Evolutionary conservation across 2,113 vertebrate genomes (phyloP), one percentile per base, ranked within the genome.

Genomic region (Plotosus lineatus): DNA sequence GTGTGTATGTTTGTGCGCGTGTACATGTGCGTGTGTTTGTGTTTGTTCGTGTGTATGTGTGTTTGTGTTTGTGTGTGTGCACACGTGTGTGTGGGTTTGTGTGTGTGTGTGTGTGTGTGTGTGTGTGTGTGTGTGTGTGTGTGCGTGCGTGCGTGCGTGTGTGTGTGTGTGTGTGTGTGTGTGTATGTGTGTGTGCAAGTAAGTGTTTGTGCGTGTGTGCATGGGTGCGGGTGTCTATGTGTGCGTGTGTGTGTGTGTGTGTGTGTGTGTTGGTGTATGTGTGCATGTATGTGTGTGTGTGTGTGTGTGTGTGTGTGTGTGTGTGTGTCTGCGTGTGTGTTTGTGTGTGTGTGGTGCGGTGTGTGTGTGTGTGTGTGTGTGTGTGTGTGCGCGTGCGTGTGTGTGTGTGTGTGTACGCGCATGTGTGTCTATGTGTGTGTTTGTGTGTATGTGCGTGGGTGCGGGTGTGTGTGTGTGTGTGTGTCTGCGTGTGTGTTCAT

Each of bases 41-140:
- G 71, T 56, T 28, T 75, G 72, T 40, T 50, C 40, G 72, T 56
- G 72, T 74, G 48, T 74, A n/a, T 53, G 26, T 71, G 44, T 72
- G 69, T 50, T 44, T 72, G 42, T 50, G 71, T 56, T 28, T 75
- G 72, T 40, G 72, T 55, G 72, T 56, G 72, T 74, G 48, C n/a
- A 53, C 17, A 23, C 17, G n/a, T 53, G 26, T 71, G 44, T n/a
- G n/a, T n/a, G n/a, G n/a, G 69, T 50, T 44, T 72, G 42, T 50
- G 71, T 56, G 48, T 75, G 72, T 40, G 72, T 55, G 72, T 56
- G 72, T 74, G 48, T 71, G 44, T 72, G 69, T 50, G 69, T 72
- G 42, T 50, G 71, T 56, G 48, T 75, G 72, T 40, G 72, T 55
- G 72, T 56, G 72, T 74, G 48, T 74, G 31, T 36, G 28, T 53